Base-by-base conservation (phyloP, 1,140 invertebrate genomes). In the Drosophila arawakana region DNA sequence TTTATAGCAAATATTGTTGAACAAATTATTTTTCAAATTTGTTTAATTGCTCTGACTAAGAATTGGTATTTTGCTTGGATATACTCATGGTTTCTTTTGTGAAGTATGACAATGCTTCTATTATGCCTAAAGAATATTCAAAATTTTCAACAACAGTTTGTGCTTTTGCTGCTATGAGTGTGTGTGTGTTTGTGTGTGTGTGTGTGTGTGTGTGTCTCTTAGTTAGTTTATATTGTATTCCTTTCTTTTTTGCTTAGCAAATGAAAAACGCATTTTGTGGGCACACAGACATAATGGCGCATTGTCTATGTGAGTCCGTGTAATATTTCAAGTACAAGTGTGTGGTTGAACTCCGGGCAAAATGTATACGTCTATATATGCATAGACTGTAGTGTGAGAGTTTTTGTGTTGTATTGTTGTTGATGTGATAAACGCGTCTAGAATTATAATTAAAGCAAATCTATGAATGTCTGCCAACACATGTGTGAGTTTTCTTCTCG, bases 401-500 rank as follows among this genome's bases (percentile, higher is more conserved):
- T 43, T 34, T 55, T 8, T 71, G 21, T 43, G 13, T 69, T 65
- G 66, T 84, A 81, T 89, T 89, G 78, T 84, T 89, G 84, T 89
- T 89, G 84, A 89, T 89, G 84, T 89, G 84, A 89, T 84, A 81
- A 89, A 89, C 84, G 84, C 84, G 84, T 84, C 84, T 89, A 88
- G 84, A 89, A 89, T 89, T 89, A 89, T 89, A 89, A 89, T 89
- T 89, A 89, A 89, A 89, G 69, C 75, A 89, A 89, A 90, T 89
- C 84, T 84, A 81, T 89, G 85, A 89, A 80, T 78, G 76, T 69
- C 60, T 58, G 71, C 44, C 54, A 63, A 62, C 52, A 72, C 57
- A 65, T 65, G 52, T 11, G 13, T 11, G 59, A 10, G 49, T 15
- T 37, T 10, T 9, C 8, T 39, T 13, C 41, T 15, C 39, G 18